Conservation (phyloP, 2,888 invertebrate species). For the Drosophila incognita region DNA sequence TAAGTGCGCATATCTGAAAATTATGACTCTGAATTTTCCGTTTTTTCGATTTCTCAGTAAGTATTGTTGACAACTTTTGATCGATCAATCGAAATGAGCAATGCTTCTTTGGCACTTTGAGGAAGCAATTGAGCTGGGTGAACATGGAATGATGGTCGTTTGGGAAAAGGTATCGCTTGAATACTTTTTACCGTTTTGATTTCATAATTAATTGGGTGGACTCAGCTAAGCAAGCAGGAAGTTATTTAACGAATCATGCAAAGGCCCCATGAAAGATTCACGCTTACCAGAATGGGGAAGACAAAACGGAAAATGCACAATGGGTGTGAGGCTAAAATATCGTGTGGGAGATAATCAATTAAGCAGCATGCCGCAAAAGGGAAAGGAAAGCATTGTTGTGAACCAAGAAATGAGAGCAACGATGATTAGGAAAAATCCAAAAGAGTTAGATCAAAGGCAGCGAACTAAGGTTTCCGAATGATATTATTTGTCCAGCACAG, state of each 20-base stretch:
- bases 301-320: constrained; percentile 12
- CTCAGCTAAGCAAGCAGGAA: constrained; percentile 61
- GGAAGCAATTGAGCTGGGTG: constrained; percentile 50
- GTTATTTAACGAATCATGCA: constrained; percentile 51
- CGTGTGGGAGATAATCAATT: constrained; percentile 59
- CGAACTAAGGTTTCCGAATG: background rate
- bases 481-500: background rate
- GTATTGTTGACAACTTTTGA: constrained; percentile 21
- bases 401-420: constrained; percentile 26
- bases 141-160: constrained; percentile 17
- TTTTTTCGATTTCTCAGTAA: constrained; percentile 17
- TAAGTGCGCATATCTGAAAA: constrained; percentile 44
- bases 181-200: constrained; percentile 45
- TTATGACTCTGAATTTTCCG: constrained; percentile 10
- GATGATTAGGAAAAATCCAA: constrained; percentile 5
- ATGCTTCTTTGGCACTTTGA: constrained; percentile 28
- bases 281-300: constrained; percentile 45
- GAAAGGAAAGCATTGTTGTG: constrained; percentile 23
- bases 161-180: constrained; percentile 61
- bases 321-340: constrained; percentile 13
- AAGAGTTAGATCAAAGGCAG: constrained; percentile 21
- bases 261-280: constrained; percentile 27
- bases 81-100: constrained; percentile 59
- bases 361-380: constrained; percentile 32
- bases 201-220: constrained; percentile 65